Evolutionary conservation across 2,888 invertebrate species (phyloP).

Genomic region (Lysandra coridon): DNA sequence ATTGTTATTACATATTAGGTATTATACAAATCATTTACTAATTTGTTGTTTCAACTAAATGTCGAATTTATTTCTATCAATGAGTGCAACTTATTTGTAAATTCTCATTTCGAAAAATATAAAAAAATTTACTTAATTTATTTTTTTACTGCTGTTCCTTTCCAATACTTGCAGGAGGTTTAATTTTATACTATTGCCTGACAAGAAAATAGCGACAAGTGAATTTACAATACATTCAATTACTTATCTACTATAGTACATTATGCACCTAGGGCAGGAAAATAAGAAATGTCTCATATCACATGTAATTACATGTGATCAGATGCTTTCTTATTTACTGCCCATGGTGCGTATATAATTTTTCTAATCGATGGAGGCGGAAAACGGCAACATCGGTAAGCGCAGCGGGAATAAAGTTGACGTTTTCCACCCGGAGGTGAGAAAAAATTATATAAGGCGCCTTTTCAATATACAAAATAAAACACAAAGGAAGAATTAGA

Average conservation of each 20-base stretch:
- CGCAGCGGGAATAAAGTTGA: too few species aligned
- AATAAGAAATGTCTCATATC: too few species aligned
- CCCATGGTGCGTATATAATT: too few species aligned
- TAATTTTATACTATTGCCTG: background rate
- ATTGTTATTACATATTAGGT: slow-evolving; percentile 4
- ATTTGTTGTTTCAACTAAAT: slow-evolving; percentile 17
- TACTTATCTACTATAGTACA: background rate
- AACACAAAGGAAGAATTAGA: background rate
- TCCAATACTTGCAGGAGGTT: background rate
- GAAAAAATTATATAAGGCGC: background rate
- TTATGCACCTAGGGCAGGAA: too few species aligned
- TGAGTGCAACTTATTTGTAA: slow-evolving; percentile 44
- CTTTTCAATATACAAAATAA: background rate
- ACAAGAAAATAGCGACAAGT: too few species aligned
- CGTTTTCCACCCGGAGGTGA: too few species aligned
- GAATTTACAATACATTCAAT: too few species aligned
- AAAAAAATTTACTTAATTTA: slow-evolving; percentile 56
- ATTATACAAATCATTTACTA: background rate
- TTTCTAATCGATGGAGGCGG: too few species aligned
- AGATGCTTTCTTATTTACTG: too few species aligned
- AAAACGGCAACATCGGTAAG: too few species aligned
- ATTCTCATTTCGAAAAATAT: slow-evolving; percentile 47
- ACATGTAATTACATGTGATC: too few species aligned
- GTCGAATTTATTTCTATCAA: slow-evolving; percentile 55
- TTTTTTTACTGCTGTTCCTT: slow-evolving; percentile 6